A percentile compares a stretch with the other conserved stretches of the same genome.
phyloP scores from a whole-genome alignment of 2,797 vertebrate species.

The Cynodonichthys magdalenae region DNA sequence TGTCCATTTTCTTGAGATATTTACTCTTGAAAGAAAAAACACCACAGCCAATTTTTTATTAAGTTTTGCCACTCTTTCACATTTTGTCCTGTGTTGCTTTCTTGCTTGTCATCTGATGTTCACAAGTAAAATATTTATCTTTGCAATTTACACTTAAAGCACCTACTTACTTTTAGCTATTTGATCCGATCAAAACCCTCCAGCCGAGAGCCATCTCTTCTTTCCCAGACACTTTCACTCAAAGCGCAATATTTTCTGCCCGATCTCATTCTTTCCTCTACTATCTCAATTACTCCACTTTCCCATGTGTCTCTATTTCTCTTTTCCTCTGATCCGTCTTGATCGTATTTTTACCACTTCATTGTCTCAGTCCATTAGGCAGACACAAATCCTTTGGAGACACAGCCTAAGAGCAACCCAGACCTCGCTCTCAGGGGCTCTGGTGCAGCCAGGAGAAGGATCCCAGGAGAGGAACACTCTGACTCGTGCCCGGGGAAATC shows the following conservation, averaged over 20 bases:
- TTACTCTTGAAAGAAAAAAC: slow-evolving; percentile 16
- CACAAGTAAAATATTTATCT: slow-evolving; percentile 19
- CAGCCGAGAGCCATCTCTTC: not conserved
- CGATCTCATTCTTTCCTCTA: slow-evolving; percentile 37
- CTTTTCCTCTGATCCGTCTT: slow-evolving; percentile 49
- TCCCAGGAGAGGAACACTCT: slow-evolving; percentile 58
- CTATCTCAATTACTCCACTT: slow-evolving; percentile 47
- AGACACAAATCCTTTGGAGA: slow-evolving; percentile 77
- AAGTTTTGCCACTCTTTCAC: slow-evolving; percentile 23
- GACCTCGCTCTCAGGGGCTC: slow-evolving; percentile 56
- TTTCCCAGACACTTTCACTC: slow-evolving; percentile 13
- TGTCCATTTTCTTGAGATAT: slow-evolving; percentile 42
- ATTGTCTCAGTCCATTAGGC: slow-evolving; percentile 78
- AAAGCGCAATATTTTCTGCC: slow-evolving; percentile 32
- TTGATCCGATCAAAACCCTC: slow-evolving; percentile 21
- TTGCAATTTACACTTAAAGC: slow-evolving; percentile 11
- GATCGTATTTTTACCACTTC: slow-evolving; percentile 65
- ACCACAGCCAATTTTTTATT: slow-evolving; percentile 26
- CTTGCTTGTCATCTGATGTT: slow-evolving; percentile 23
- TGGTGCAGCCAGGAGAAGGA: slow-evolving; percentile 57
- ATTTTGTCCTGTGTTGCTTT: slow-evolving; percentile 27
- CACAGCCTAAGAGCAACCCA: slow-evolving; percentile 44
- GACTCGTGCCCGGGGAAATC: slow-evolving; percentile 63
- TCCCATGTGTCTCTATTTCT: slow-evolving; percentile 12
- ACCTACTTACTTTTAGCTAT: slow-evolving; percentile 8